Evolutionary conservation across 2,113 vertebrate species (phyloP).

Genomic region (Pedionomus torquatus): DNA sequence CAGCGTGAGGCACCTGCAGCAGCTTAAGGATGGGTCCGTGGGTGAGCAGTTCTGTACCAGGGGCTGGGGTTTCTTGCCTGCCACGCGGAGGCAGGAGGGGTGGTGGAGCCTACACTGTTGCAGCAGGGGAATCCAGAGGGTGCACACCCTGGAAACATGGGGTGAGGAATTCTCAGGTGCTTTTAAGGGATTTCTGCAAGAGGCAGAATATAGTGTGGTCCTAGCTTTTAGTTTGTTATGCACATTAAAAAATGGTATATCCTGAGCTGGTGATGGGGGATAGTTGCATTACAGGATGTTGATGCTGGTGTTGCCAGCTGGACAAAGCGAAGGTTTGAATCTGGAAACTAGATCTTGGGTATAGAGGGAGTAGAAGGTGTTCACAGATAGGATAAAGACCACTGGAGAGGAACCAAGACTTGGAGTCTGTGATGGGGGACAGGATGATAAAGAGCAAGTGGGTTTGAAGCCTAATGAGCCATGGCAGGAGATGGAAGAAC

Average conservation of each 20-base stretch:
- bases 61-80: background rate
- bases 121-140: background rate
- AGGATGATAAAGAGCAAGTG: background rate
- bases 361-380: background rate
- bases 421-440: background rate
- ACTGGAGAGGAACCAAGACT: background rate
- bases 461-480: background rate
- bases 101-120: background rate
- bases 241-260: background rate
- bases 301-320: background rate
- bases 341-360: background rate
- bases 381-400: background rate
- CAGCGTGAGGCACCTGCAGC: slow-evolving; percentile 17
- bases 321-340: background rate
- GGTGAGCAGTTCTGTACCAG: background rate
- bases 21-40: background rate
- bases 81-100: background rate
- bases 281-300: background rate
- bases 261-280: background rate
- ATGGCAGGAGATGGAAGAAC: background rate
- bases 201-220: background rate
- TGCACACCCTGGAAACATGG: fast-evolving
- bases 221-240: background rate
- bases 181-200: background rate
- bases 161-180: background rate